Conservation (phyloP, 2,113 vertebrate genomes). For the Lathamus discolor region DNA sequence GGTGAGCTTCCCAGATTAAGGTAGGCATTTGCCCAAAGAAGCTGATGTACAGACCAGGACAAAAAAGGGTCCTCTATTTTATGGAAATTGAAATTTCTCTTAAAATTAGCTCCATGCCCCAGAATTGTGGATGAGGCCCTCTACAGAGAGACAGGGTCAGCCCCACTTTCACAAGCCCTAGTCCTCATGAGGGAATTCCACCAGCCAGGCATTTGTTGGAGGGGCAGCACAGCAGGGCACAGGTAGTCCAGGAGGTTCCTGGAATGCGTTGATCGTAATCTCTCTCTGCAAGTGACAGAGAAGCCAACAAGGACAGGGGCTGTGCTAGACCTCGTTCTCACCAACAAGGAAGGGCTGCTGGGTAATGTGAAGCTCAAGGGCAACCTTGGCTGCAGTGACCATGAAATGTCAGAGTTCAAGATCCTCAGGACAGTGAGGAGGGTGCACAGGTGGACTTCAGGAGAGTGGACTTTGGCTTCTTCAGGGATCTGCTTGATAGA, state of each 20-base stretch:
- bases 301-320: background rate
- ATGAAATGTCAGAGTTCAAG: background rate
- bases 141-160: background rate
- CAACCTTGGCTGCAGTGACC: background rate
- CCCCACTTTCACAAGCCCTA: background rate
- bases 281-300: background rate
- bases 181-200: background rate
- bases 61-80: background rate
- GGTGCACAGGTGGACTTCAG: background rate
- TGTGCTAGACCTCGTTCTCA: background rate
- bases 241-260: background rate
- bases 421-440: background rate
- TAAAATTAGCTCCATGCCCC: background rate
- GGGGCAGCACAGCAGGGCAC: background rate
- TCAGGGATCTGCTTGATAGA: background rate
- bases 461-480: background rate
- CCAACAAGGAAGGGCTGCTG: background rate
- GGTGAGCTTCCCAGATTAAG: background rate
- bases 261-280: accelerated
- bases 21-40: background rate
- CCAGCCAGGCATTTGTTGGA: accelerated
- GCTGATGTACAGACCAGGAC: background rate
- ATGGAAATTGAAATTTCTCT: background rate
- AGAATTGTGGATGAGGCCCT: background rate
- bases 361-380: background rate